These are phyloP conservation scores for Percina caprodes DNA, from an alignment of 2,113 vertebrate genomes.

Conservation along the genomic window DNA sequence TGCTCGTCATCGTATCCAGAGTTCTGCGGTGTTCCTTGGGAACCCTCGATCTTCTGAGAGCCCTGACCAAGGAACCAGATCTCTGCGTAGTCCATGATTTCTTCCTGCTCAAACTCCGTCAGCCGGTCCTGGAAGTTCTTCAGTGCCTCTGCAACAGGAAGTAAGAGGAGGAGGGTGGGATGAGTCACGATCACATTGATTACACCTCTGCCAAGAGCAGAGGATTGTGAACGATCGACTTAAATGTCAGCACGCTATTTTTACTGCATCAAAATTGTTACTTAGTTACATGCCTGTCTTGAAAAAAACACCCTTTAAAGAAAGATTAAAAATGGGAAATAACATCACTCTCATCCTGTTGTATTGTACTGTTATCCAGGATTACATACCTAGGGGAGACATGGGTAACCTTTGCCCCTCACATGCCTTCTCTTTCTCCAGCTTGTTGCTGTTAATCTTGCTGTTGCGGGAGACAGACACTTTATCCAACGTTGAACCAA, in stretches of 20 bases:
- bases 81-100: constrained; percentile 92
- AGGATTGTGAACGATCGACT: constrained; percentile 41
- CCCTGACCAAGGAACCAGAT: constrained; percentile 94
- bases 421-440: constrained; percentile 78
- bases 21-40: constrained; percentile 86
- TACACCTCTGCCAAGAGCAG: constrained; percentile 48
- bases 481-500: constrained; percentile 82
- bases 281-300: constrained; percentile 5
- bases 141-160: constrained; percentile 87
- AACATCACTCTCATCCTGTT: not conserved
- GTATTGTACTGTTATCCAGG: not conserved
- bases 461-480: constrained; percentile 75
- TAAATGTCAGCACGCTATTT: constrained; percentile 46
- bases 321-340: not conserved
- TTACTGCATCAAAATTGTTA: constrained; percentile 15
- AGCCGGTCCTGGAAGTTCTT: constrained; percentile 90
- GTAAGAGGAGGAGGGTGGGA: constrained; percentile 55
- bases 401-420: constrained; percentile 87
- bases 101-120: constrained; percentile 91
- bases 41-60: constrained; percentile 89
- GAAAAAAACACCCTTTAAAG: not conserved
- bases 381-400: constrained; percentile 87
- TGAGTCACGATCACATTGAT: constrained; percentile 54
- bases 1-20: constrained; percentile 92
- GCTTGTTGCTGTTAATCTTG: constrained; percentile 79